Evolutionary conservation across 1,140 invertebrate genomes (phyloP), one percentile per base, ranked within the genome.

Genomic region (Glomeris maerens): DNA sequence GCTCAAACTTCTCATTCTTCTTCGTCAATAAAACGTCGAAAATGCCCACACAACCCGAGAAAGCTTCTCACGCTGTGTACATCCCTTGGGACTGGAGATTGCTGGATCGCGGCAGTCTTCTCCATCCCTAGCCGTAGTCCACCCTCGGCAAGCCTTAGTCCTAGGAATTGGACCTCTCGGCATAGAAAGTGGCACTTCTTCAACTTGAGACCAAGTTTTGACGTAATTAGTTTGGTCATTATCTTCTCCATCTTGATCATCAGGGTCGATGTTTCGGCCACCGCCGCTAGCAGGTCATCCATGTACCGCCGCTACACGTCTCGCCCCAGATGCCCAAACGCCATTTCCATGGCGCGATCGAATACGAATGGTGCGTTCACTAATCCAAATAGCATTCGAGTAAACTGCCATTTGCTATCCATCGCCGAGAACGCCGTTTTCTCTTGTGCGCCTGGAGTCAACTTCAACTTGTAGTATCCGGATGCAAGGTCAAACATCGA

Each of bases 1-100:
- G 60, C 14, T 36, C 20, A 23, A 58, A 57, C 10, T 2, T 0
- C 13, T 2, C 22, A 4, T 65, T 57, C 53, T 64, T 65, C 40
- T 53, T 57, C n/a, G 59, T 23, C 0, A 67, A 49, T 62, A 48
- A 67, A 66, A 26, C 50, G 49, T 13, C 63, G 22, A 40, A 62
- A 64, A 39, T 62, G 66, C 7, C 57, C 54, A 4, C 54, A 53
- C 29, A 66, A 55, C 2, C 63, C 64, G 1, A 65, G 47, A 42
- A 67, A 66, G 17, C 38, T 14, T 27, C 56, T 42, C 0, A 67
- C 21, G 4, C 59, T 45, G 22, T 56, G 53, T 5, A 44, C 40
- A 38, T 54, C 55, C 39, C 31, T 50, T 29, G 57, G 56, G 10
- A 14, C 40, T 27, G 60, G n/a, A n/a, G n/a, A n/a, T n/a, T n/a